Percentiles rank a stretch among this genome's conserved stretches.
Conservation (phyloP, 64 coral and sea anemone genomes). For the Montipora foliosa region DNA sequence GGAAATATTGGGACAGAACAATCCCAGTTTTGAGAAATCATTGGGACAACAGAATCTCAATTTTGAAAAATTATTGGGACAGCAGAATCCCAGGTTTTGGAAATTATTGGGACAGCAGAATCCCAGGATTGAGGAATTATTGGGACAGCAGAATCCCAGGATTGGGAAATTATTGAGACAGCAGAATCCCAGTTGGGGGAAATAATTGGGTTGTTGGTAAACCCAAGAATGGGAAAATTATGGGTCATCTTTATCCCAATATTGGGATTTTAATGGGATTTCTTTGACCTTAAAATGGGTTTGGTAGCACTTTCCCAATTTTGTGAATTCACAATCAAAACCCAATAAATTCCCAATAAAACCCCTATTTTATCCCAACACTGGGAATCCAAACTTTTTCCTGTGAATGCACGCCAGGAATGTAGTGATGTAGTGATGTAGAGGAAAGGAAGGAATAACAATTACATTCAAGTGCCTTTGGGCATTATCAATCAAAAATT, state of each 20-base stretch:
- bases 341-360: no score
- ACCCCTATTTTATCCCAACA: conserved; percentile 3
- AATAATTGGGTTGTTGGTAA: conserved; percentile 8
- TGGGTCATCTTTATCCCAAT: conserved; percentile 44
- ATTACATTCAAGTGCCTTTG: no score
- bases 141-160: neutral
- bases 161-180: conserved; percentile 15
- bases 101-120: conserved; percentile 1
- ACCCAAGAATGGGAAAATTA: conserved; percentile 25
- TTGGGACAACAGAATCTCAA: no score
- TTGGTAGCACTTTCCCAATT: no score
- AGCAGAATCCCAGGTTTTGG: neutral
- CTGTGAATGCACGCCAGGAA: neutral
- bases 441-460: no score
- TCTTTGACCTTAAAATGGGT: no score
- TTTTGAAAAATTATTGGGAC: no score
- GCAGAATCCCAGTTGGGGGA: conserved; percentile 7
- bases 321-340: no score
- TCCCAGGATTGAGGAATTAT: neutral
- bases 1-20: no score
- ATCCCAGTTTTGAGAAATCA: no score
- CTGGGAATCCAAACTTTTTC: conserved; percentile 42
- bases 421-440: no score
- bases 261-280: neutral
- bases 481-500: no score